Conservation (phyloP, 2,113 vertebrate species). For the Suncus etruscus region DNA sequence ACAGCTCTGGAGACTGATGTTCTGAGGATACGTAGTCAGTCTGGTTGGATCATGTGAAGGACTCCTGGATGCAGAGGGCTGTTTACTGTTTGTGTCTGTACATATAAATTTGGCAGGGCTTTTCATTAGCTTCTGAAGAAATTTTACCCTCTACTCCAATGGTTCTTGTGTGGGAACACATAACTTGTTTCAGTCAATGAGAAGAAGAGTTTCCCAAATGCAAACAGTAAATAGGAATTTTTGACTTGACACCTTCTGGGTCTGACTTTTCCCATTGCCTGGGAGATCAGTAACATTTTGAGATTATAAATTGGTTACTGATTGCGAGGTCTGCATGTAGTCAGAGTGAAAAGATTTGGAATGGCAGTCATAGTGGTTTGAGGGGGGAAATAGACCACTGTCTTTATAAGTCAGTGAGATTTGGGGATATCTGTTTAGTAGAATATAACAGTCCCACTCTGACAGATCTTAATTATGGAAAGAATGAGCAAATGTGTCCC, state of each 20-base stretch:
- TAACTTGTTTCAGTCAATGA: neutral
- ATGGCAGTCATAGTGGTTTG: neutral
- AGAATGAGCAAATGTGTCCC: constrained; percentile 32
- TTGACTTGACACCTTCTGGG: no score
- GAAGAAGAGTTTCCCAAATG: neutral
- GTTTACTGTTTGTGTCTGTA: neutral
- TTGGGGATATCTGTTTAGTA: constrained; percentile 27
- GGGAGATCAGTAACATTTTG: constrained; percentile 1
- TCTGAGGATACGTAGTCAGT: neutral
- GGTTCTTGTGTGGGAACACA: neutral
- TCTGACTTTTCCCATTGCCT: neutral
- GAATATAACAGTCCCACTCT: neutral
- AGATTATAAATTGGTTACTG: neutral
- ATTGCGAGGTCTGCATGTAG: neutral
- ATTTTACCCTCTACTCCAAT: neutral
- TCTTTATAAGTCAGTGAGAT: constrained; percentile 32
- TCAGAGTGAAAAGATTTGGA: neutral
- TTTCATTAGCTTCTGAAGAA: neutral
- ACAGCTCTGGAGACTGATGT: neutral
- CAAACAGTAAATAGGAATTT: neutral
- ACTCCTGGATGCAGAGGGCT: neutral
- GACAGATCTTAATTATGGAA: constrained; percentile 34
- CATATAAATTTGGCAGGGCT: neutral
- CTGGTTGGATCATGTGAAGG: neutral
- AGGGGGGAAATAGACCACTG: neutral